phyloP scores from a whole-genome alignment of 2,113 vertebrate species.

The Gobio gobio region DNA sequence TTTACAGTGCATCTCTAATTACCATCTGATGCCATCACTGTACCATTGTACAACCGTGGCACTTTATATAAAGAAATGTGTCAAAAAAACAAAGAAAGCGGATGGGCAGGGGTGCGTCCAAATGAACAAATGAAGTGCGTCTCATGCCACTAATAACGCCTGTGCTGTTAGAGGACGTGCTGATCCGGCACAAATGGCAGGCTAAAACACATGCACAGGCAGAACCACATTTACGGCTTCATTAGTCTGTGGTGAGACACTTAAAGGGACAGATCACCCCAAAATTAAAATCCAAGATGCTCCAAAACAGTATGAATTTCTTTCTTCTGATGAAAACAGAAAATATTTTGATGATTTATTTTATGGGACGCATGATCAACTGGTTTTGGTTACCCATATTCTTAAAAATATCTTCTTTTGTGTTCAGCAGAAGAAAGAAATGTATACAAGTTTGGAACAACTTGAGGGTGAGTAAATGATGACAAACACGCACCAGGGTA shows the following conservation, averaged over 20 bases:
- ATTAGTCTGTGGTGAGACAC: constrained; percentile 2
- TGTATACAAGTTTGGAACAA: too few species aligned
- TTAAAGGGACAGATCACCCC: neutral
- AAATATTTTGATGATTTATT: too few species aligned
- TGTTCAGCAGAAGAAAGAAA: too few species aligned
- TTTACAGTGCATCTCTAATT: neutral
- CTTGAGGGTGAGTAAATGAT: too few species aligned
- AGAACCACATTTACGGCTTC: constrained; percentile 45
- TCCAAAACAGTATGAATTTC: too few species aligned
- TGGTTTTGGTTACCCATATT: too few species aligned
- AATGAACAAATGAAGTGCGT: neutral
- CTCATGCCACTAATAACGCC: constrained; percentile 32
- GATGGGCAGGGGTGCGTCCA: neutral
- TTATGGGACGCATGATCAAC: too few species aligned
- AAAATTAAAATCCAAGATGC: too few species aligned
- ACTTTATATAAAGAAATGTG: neutral
- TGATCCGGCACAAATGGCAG: constrained; percentile 42
- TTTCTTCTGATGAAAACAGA: too few species aligned
- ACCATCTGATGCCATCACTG: neutral
- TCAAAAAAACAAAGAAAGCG: constrained; percentile 1
- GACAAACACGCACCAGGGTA: neutral
- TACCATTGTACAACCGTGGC: neutral
- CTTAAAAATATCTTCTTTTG: too few species aligned
- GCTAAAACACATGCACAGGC: constrained; percentile 5
- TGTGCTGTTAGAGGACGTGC: constrained; percentile 22